phyloP scores from a whole-genome alignment of 2,888 invertebrate species.

The Hoplodrina blanda region DNA sequence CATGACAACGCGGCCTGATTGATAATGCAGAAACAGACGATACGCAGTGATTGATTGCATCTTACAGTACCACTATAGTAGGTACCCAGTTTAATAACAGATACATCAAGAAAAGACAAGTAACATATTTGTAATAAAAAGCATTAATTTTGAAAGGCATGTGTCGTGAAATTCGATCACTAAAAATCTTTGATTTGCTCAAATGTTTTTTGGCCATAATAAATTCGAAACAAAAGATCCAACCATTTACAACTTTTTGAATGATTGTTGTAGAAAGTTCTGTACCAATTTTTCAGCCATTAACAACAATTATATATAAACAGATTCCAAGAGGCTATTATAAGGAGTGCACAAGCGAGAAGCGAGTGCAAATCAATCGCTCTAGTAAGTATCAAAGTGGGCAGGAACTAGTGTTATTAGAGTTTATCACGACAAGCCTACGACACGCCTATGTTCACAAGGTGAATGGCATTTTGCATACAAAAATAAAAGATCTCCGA shows the following conservation, averaged over 20 bases:
- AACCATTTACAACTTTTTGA: neutral
- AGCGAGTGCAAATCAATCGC: conserved; percentile 69
- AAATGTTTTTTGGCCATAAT: too few species aligned
- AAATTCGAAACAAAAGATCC: too few species aligned
- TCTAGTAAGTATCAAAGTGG: conserved; percentile 66
- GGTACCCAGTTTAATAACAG: conserved; percentile 3
- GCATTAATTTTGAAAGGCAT: too few species aligned
- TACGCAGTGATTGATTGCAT: conserved; percentile 44
- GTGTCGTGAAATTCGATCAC: neutral
- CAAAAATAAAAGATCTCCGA: conserved; percentile 14
- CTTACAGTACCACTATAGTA: conserved; percentile 26
- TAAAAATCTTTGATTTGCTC: too few species aligned
- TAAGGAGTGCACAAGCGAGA: conserved; percentile 62
- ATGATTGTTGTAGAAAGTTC: conserved; percentile 20
- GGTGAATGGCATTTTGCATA: conserved; percentile 41
- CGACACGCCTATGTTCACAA: conserved; percentile 31
- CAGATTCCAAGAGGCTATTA: conserved; percentile 59
- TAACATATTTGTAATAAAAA: neutral
- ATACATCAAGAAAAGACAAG: neutral
- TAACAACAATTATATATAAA: conserved; percentile 51
- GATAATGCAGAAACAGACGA: conserved; percentile 39
- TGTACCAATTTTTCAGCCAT: conserved; percentile 32
- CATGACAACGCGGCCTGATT: conserved; percentile 48
- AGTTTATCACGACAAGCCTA: conserved; percentile 55
- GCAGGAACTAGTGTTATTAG: conserved; percentile 57